Evolutionary conservation across 2,888 invertebrate species (phyloP), one percentile per base, ranked within the genome.

Genomic region (Cheilosia impressa): DNA sequence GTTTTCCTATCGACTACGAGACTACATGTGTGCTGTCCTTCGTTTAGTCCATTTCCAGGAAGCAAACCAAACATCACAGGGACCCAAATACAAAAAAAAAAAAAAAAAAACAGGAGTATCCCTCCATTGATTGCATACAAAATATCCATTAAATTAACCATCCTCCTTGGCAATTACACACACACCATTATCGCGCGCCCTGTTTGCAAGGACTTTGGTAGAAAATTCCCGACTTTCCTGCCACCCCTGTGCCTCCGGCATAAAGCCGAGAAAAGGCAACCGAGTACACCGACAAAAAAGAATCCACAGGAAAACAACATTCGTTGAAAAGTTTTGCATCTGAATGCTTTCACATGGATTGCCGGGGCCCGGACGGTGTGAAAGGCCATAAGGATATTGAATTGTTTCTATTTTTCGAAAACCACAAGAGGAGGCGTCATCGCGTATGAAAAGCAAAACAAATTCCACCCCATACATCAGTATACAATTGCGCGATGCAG

Each of bases 81-180:
- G 7, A 34, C 24, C 17, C 43, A 65, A 66, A 38, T 10, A 38
- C n/a, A n/a, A n/a, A n/a, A n/a, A n/a, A n/a, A n/a, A n/a, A 2
- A 38, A 38, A 13, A 4, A 13, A 38, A 38, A 38, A 38, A 13
- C 13, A 55, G 68, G 45, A 66, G 62, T 77, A 58, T 55, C 55
- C 68, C 73, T 57, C 62, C 72, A 79, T 68, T 83, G 83, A 83
- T 83, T 83, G 68, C 83, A 83, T 79, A 83, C 68, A 62, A 73
- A 83, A 73, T 68, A 83, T 83, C 73, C 83, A 83, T 83, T 83
- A 83, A 83, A 83, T 83, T 79, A 83, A 68, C 83, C 79, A 63
- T 83, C 83, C 79, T 83, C 83, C 83, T 83, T 79, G 83, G 79
- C 79, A 83, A 83, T 83, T 83, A 83, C 79, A 83, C 83, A 78